These are phyloP conservation scores for Platysternon megacephalum DNA, from an alignment of 2,113 vertebrate species.

Conservation along the genomic window DNA sequence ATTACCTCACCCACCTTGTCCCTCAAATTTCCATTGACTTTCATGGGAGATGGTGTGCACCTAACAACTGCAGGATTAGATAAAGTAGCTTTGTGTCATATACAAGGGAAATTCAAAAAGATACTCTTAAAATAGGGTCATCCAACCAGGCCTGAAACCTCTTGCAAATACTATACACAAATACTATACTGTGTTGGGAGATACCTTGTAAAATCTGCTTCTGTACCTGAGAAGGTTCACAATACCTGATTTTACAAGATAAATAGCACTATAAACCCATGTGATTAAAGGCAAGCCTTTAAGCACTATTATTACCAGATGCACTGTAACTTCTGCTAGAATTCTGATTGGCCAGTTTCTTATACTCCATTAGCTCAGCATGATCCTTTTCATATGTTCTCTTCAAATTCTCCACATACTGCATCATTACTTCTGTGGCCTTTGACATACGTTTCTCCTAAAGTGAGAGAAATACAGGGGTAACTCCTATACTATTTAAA, in stretches of 20 bases:
- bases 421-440: constrained; percentile 99
- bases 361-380: constrained; percentile 95
- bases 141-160: neutral
- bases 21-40: neutral
- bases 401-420: constrained; percentile 98
- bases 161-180: neutral
- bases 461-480: neutral
- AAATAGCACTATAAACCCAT: neutral
- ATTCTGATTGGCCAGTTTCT: constrained; percentile 98
- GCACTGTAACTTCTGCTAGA: constrained; percentile 90
- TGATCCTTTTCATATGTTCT: constrained; percentile 98
- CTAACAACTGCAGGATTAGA: neutral
- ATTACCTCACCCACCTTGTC: neutral
- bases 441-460: constrained; percentile 98
- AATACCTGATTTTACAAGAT: neutral
- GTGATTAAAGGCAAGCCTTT: neutral
- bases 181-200: neutral
- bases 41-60: neutral
- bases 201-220: neutral
- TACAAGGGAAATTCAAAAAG: neutral
- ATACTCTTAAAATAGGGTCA: neutral
- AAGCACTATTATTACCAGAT: constrained; percentile 79
- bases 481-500: neutral
- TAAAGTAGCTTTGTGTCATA: neutral
- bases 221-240: neutral